These are phyloP conservation scores for Meganola albula DNA, from an alignment of 2,888 invertebrate species.

Conservation along the genomic window DNA sequence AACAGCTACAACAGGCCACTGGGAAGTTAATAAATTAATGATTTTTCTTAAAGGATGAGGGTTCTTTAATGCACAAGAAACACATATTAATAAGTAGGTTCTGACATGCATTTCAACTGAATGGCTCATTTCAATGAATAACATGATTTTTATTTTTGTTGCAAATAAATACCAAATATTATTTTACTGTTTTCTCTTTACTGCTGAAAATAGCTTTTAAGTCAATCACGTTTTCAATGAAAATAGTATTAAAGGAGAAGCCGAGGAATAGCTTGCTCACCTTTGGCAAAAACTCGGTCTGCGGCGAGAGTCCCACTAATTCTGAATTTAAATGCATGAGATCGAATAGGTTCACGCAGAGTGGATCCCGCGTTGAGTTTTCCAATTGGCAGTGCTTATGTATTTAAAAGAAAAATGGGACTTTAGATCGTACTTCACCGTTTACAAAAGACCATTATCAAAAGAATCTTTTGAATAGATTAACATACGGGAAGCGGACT, in stretches of 20 bases:
- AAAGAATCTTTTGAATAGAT: conserved; percentile 47
- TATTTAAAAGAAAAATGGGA: conserved; percentile 63
- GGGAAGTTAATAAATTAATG: too few species aligned
- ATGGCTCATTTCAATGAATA: too few species aligned
- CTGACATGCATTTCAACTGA: too few species aligned
- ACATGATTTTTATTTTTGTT: too few species aligned
- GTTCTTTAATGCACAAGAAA: too few species aligned
- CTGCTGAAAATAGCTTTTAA: conserved; percentile 46
- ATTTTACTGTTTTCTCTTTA: conserved; percentile 14
- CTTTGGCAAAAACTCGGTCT: conserved; percentile 56
- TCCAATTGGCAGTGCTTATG: conserved; percentile 66
- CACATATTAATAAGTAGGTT: too few species aligned
- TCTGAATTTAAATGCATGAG: conserved; percentile 78
- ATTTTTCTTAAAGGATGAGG: too few species aligned
- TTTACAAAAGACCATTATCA: conserved; percentile 51
- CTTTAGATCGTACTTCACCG: conserved; percentile 45
- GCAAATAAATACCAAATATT: too few species aligned
- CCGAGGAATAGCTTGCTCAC: conserved; percentile 55
- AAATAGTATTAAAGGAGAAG: conserved; percentile 53
- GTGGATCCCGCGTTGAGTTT: conserved; percentile 54
- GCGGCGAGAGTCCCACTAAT: conserved; percentile 68
- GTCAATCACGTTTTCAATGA: conserved; percentile 67
- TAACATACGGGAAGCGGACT: conserved; percentile 34
- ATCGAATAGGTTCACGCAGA: conserved; percentile 70
- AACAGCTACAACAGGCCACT: too few species aligned